Evolutionary conservation across 2,113 vertebrate species (phyloP).

Genomic region (Melanerpes formicivorus): DNA sequence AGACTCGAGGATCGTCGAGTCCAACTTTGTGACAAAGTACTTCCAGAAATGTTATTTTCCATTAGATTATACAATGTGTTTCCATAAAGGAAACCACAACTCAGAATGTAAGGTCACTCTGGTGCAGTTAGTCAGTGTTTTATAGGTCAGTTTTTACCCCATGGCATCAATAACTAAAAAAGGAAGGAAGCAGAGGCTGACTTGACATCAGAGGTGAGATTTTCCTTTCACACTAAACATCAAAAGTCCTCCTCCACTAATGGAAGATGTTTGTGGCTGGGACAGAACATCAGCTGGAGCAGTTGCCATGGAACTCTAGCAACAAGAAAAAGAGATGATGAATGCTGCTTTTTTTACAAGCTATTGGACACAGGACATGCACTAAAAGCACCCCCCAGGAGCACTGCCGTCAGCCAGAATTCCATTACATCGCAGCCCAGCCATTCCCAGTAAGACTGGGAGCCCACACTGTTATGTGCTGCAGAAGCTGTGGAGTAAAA

Average conservation of each 20-base stretch:
- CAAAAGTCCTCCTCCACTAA: background rate
- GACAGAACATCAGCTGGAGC: background rate
- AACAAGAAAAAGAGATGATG: background rate
- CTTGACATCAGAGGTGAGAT: background rate
- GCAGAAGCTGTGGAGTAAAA: background rate
- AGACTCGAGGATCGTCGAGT: too few relatives aligned
- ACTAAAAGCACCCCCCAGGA: background rate
- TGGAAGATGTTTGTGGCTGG: background rate
- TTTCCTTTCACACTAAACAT: constrained; percentile 1
- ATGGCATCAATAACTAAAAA: background rate
- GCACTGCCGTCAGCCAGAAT: background rate
- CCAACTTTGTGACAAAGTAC: background rate
- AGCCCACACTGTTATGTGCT: background rate
- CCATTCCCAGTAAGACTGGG: background rate
- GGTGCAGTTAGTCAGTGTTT: background rate
- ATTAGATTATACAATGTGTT: background rate
- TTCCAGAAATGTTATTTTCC: background rate
- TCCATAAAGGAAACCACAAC: constrained; percentile 29
- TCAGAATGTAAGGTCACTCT: background rate
- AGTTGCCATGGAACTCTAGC: background rate
- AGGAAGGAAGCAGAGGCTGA: constrained; percentile 9
- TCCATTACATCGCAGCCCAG: background rate
- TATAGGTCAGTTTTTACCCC: background rate
- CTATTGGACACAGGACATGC: background rate
- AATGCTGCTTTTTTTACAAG: background rate